Percentiles rank a stretch among this genome's conserved stretches.
Evolutionary conservation across 2,113 vertebrate genomes (phyloP).

Genomic region (Danio rerio): DNA sequence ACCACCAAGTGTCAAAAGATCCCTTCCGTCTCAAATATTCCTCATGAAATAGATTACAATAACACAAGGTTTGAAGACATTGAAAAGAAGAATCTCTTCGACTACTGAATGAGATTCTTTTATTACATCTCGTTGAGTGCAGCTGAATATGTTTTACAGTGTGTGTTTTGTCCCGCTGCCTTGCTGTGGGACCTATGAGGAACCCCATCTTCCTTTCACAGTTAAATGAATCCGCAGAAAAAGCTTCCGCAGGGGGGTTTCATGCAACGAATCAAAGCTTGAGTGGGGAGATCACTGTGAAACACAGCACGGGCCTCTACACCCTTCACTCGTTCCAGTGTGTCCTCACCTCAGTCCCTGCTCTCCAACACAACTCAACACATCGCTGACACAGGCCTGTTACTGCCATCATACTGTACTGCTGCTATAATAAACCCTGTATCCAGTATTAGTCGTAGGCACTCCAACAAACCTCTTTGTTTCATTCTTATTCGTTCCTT

Average conservation of each 20-base stretch:
- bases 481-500: slow-evolving; percentile 21
- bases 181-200: background rate
- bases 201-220: slow-evolving; percentile 28
- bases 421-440: slow-evolving; percentile 1
- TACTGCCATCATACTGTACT: slow-evolving; percentile 11
- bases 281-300: background rate
- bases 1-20: background rate
- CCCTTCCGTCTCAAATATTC: background rate
- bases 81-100: background rate
- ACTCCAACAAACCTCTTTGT: slow-evolving; percentile 5
- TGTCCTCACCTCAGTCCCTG: background rate
- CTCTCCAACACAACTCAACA: slow-evolving; percentile 7
- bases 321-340: slow-evolving; percentile 4
- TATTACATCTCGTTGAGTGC: background rate
- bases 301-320: slow-evolving; percentile 18
- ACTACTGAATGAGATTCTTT: slow-evolving; percentile 17
- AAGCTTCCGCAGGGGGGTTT: slow-evolving; percentile 23
- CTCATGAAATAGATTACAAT: slow-evolving; percentile 10
- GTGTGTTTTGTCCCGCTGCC: slow-evolving; percentile 26
- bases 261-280: slow-evolving; percentile 26
- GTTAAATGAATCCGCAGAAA: slow-evolving; percentile 39
- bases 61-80: slow-evolving; percentile 8
- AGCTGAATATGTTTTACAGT: background rate
- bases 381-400: slow-evolving; percentile 17
- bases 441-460: background rate